Conservation (phyloP, 2,113 vertebrate genomes). For the Rhegmatorhina hoffmannsi region DNA sequence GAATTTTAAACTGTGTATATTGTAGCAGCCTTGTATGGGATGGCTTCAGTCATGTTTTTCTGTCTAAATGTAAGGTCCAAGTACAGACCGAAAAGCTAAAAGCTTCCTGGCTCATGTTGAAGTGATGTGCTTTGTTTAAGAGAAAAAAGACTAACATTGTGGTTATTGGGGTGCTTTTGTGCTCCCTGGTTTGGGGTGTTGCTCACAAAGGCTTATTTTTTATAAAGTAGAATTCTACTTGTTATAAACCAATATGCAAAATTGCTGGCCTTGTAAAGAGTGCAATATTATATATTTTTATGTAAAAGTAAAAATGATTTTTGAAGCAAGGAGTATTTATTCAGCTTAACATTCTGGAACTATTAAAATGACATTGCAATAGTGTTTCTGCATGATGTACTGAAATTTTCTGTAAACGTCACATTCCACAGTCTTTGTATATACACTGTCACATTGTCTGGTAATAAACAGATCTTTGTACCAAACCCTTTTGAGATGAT, state of each 20-base stretch:
- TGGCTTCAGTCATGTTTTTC: not conserved
- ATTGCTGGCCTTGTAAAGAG: constrained; percentile 73
- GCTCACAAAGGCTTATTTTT: constrained; percentile 69
- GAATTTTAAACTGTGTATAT: not conserved
- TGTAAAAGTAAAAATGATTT: constrained; percentile 69
- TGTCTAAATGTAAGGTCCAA: not conserved
- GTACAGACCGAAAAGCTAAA: constrained; percentile 40
- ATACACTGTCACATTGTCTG: constrained; percentile 58
- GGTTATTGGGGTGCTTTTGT: constrained; percentile 41
- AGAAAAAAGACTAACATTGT: constrained; percentile 38
- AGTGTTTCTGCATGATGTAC: constrained; percentile 64
- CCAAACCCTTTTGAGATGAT: not conserved
- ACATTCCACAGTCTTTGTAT: constrained; percentile 64
- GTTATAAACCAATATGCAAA: constrained; percentile 74
- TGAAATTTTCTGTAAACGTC: constrained; percentile 63
- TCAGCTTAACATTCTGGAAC: constrained; percentile 70
- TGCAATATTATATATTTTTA: constrained; percentile 83
- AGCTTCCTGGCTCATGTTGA: constrained; percentile 49
- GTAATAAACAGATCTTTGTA: constrained; percentile 73
- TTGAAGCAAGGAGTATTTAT: constrained; percentile 76
- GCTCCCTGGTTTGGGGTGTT: constrained; percentile 49
- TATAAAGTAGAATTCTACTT: constrained; percentile 64
- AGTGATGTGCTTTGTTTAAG: constrained; percentile 62
- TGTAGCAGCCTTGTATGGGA: not conserved
- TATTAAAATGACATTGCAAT: constrained; percentile 54